Base-by-base conservation (phyloP, 2,888 invertebrate genomes). In the Odontocolon sp. region DNA sequence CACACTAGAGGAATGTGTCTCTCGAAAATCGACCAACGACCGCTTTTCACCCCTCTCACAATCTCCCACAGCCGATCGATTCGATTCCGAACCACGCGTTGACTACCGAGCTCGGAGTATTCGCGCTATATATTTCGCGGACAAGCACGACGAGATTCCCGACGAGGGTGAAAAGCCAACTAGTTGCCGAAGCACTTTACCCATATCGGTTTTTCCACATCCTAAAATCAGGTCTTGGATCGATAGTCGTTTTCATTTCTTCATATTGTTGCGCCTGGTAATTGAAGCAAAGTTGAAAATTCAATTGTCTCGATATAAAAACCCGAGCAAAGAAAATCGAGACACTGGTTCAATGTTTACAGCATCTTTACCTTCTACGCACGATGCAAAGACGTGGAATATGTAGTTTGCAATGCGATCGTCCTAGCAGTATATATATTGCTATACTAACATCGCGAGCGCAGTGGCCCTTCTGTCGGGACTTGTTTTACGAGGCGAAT, bases 401-500 rank as follows among this genome's bases (percentile, higher is more conserved):
- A n/a, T n/a, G n/a, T n/a, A n/a, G n/a, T n/a, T n/a, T n/a, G 31
- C 31, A 36, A 31, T 8, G 31, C 23, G 38, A 74, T 66, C 31
- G 28, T 61, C 31, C 23, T 52, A n/a, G n/a, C n/a, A n/a, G n/a
- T n/a, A n/a, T n/a, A n/a, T n/a, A n/a, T n/a, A n/a, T n/a, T n/a
- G n/a, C n/a, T n/a, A n/a, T n/a, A n/a, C n/a, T n/a, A n/a, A n/a
- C n/a, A 47, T 63, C 47, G 66, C 40, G 66, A 40, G 36, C 31
- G 72, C n/a, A 52, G 14, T 42, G 50, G 69, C 74, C 75, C 77
- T 79, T 77, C 81, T 67, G 68, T 77, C 77, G 67, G 75, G 74
- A 77, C 74, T 82, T 84, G 84, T 84, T 86, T 84, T 81, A 81
- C 79, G 80, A 82, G 81, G 77, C 71, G 80, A 82, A 82, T 78